A percentile compares a stretch with the other conserved stretches of the same genome.
Evolutionary conservation across 2,888 invertebrate species (phyloP).

Genomic region (Acanthoscelides obtectus): DNA sequence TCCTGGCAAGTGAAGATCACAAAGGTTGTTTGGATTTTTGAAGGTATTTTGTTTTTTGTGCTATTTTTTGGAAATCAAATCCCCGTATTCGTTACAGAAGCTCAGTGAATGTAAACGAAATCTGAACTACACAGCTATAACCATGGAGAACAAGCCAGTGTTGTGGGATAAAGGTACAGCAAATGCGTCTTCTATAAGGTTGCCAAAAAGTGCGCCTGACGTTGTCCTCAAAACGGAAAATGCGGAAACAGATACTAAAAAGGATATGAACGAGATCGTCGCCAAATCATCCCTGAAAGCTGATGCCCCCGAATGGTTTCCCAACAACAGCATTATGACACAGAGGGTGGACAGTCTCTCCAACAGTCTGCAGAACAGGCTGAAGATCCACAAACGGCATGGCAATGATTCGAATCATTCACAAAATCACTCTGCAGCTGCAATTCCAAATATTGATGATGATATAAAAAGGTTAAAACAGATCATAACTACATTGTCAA

Average conservation of each 20-base stretch:
- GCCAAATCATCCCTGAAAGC: conserved; percentile 47
- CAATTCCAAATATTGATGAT: conserved; percentile 6
- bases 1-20: neutral
- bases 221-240: neutral
- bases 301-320: conserved; percentile 59
- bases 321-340: conserved; percentile 48
- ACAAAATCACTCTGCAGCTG: neutral
- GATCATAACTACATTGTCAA: conserved; percentile 69
- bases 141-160: conserved; percentile 17
- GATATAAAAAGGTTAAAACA: conserved; percentile 57
- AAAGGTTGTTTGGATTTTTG: neutral
- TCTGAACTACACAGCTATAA: conserved; percentile 3
- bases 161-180: conserved; percentile 13
- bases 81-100: neutral
- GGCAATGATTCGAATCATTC: conserved; percentile 2
- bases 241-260: conserved; percentile 5
- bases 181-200: neutral
- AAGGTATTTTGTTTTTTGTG: neutral
- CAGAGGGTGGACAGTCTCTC: conserved; percentile 10
- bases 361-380: conserved; percentile 31
- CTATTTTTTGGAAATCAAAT: neutral
- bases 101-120: neutral
- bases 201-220: neutral
- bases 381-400: conserved; percentile 24
- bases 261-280: conserved; percentile 21